Base-by-base conservation (phyloP, 2,888 invertebrate genomes). In the Hipparchia semele region DNA sequence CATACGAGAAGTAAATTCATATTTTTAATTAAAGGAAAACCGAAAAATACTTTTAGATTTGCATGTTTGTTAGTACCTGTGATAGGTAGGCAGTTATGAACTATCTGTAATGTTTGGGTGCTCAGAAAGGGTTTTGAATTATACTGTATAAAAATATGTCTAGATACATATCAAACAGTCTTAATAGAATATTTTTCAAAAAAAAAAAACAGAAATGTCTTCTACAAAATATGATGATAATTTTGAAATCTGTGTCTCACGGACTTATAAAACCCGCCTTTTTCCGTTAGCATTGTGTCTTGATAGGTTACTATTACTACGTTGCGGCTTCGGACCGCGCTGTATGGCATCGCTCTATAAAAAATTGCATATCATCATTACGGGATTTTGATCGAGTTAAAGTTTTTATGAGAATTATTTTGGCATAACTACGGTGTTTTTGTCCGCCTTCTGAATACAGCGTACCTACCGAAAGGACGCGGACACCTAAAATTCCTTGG, bases 401-500 rank as follows among this genome's bases (percentile, higher is more conserved):
- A 23, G 13, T 13, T 13, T 49, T 13, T 10, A 7, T 49, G 9
- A 8, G 4, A 46, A 10, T 56, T 53, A 53, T 53, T 69, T 70
- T 56, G 46, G 59, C 68, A 70, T 54, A 23, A 0, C 1, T 0
- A 60, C 23, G 3, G 13, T 45, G 13, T 46, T 54, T 69, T 69
- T 54, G 59, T 2, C 69, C 33, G 23, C 59, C 60, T 39, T 61
- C 46, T 33, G 39, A 61, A 23, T 39, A 10, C 53, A 68, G 59
- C 68, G 53, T 59, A 69, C 13, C 59, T 59, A 69, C 13, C 59
- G n/a, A 45, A n/a, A 60, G 23, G 61, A 9, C 58, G 69, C 56
- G 54, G 2, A 3, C 62, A 56, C 70, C 64, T 64, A 23, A 70
- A 70, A 70, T 70, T 70, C 62, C 45, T 64, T 70, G 70, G 70